A percentile compares a stretch with the other conserved stretches of the same genome.
These are phyloP conservation scores for Agonopterix alstromeriana DNA, from an alignment of 2,888 invertebrate genomes.

Conservation along the genomic window DNA sequence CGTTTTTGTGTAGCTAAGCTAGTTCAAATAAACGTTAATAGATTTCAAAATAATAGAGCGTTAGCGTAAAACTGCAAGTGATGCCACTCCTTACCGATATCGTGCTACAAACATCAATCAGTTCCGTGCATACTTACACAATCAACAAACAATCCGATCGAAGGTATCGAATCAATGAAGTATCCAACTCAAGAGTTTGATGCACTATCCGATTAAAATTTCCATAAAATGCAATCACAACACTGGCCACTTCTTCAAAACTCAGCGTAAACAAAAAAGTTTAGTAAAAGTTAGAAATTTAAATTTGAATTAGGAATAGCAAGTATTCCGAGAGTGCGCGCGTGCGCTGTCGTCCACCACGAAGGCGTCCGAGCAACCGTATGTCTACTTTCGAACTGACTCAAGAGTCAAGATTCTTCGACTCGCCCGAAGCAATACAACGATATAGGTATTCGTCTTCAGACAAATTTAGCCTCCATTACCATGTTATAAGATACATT, in stretches of 20 bases:
- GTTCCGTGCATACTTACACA: conserved; percentile 45
- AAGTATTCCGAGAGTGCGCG: conserved; percentile 35
- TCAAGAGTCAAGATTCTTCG: conserved; percentile 24
- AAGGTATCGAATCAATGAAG: conserved; percentile 23
- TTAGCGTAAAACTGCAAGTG: too few species aligned
- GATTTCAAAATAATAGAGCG: too few species aligned
- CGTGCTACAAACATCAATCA: not conserved
- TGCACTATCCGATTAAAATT: conserved; percentile 42
- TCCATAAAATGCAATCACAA: conserved; percentile 31
- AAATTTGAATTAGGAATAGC: conserved; percentile 33
- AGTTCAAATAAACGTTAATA: too few species aligned
- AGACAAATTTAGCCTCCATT: not conserved
- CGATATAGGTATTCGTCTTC: not conserved
- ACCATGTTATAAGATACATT: not conserved
- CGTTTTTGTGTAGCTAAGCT: too few species aligned
- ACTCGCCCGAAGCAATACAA: not conserved
- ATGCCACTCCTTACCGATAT: too few species aligned
- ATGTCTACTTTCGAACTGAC: conserved; percentile 69
- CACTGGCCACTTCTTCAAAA: conserved; percentile 46
- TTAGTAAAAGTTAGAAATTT: conserved; percentile 26
- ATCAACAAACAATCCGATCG: conserved; percentile 46
- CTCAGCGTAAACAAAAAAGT: conserved; percentile 13
- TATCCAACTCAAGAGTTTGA: conserved; percentile 37
- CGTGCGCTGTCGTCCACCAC: conserved; percentile 25
- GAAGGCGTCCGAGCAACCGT: conserved; percentile 51